A percentile compares a stretch with the other conserved stretches of the same genome.
Conservation (phyloP, 2,113 vertebrate species). For the Siniperca knerii region DNA sequence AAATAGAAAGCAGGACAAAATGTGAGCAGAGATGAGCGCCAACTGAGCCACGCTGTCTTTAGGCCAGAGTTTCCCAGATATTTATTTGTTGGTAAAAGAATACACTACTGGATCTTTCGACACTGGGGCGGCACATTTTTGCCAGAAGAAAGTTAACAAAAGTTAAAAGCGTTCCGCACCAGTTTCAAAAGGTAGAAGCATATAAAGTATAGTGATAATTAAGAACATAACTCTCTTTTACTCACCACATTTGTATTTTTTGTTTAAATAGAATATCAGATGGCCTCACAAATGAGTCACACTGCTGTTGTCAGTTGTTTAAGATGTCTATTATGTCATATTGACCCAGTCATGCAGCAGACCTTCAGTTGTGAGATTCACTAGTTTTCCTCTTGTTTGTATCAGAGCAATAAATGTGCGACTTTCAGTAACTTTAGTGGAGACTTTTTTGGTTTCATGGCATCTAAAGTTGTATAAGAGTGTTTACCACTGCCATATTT, state of each 20-base stretch:
- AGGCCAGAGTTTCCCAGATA: conserved; percentile 31
- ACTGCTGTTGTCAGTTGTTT: not conserved
- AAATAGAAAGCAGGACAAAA: conserved; percentile 77
- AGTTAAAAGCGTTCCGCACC: not conserved
- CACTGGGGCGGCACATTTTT: not conserved
- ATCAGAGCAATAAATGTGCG: not conserved
- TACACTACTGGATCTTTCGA: conserved; percentile 13
- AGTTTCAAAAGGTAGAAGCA: not conserved
- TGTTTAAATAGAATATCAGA: not conserved
- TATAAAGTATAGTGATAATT: not conserved
- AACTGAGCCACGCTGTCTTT: conserved; percentile 57
- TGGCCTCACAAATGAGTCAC: not conserved
- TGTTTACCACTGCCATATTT: not conserved
- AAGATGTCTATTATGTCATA: not conserved
- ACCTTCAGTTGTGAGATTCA: not conserved
- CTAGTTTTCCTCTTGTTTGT: conserved; percentile 13
- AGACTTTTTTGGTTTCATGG: not conserved
- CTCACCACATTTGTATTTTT: not conserved
- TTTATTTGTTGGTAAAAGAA: conserved; percentile 14
- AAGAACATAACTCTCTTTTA: not conserved
- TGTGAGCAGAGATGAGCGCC: conserved; percentile 56
- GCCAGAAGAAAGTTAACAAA: not conserved
- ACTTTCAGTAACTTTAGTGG: not conserved
- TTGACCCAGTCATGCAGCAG: not conserved
- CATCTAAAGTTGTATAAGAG: not conserved